Percentiles rank a stretch among this genome's conserved stretches.
Conservation (phyloP, 2,797 vertebrate genomes). For the Telmatherina bonti region DNA sequence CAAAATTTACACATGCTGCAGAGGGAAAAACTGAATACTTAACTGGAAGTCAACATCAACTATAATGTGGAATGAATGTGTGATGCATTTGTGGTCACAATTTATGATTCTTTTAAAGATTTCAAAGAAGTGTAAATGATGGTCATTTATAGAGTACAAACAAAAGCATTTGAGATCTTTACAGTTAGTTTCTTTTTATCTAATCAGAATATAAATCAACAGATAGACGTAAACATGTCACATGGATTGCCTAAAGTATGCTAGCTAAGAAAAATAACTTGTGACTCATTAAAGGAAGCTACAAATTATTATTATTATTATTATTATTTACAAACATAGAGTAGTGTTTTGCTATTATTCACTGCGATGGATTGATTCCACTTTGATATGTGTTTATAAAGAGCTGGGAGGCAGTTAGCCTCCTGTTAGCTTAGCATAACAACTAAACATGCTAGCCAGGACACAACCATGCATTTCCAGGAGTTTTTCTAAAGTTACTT, state of each 20-base stretch:
- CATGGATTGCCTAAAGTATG: background rate
- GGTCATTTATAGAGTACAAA: background rate
- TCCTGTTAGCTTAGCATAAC: background rate
- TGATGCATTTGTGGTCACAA: background rate
- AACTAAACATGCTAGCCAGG: background rate
- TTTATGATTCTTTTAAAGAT: background rate
- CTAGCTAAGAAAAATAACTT: background rate
- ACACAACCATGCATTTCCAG: background rate
- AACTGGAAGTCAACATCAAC: slow-evolving; percentile 22
- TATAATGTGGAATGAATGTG: slow-evolving; percentile 27
- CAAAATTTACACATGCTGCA: background rate
- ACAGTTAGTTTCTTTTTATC: background rate
- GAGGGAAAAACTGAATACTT: slow-evolving; percentile 3
- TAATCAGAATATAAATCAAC: slow-evolving; percentile 1
- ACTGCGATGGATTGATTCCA: background rate
- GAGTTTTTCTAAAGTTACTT: background rate
- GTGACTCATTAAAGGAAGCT: background rate
- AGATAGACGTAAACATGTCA: background rate
- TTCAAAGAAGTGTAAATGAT: slow-evolving; percentile 1
- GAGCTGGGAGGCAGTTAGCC: background rate
- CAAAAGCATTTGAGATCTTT: background rate
- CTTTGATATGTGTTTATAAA: background rate
- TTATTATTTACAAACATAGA: background rate
- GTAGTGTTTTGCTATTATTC: background rate
- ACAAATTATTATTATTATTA: background rate